phyloP scores from a whole-genome alignment of 2,888 invertebrate genomes.

The Leucoptera coffeella region DNA sequence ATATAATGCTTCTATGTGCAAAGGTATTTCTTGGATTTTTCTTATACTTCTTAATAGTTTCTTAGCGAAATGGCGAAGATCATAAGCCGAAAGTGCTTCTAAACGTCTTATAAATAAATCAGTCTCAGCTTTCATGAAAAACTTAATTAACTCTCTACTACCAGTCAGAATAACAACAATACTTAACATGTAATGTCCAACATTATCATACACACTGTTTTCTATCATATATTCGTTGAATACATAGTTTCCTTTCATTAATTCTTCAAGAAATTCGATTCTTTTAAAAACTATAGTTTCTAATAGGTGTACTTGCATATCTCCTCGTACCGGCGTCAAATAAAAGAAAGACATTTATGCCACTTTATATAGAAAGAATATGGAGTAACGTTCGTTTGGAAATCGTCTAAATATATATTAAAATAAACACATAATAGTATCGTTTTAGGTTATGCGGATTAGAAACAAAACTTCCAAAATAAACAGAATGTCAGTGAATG shows the following conservation, averaged over 20 bases:
- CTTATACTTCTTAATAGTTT: slow-evolving; percentile 20
- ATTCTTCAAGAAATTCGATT: slow-evolving; percentile 36
- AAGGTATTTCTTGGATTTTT: slow-evolving; percentile 8
- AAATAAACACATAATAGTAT: too few species aligned
- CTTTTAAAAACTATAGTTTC: slow-evolving; percentile 46
- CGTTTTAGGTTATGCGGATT: too few species aligned
- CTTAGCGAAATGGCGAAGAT: slow-evolving; percentile 27
- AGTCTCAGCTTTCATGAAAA: slow-evolving; percentile 24
- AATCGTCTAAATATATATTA: too few species aligned
- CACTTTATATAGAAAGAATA: background rate
- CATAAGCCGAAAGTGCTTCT: slow-evolving; percentile 17
- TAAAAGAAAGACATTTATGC: slow-evolving; percentile 49
- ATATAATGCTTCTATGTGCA: slow-evolving; percentile 16
- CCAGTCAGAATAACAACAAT: slow-evolving; percentile 21
- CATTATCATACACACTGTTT: slow-evolving; percentile 51
- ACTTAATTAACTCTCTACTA: slow-evolving; percentile 18
- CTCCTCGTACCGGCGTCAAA: slow-evolving; percentile 47
- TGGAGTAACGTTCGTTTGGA: too few species aligned
- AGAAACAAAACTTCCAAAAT: too few species aligned
- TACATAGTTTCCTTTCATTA: slow-evolving; percentile 16
- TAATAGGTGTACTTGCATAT: slow-evolving; percentile 42
- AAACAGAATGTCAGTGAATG: too few species aligned
- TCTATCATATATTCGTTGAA: slow-evolving; percentile 54
- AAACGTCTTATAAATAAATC: slow-evolving; percentile 22
- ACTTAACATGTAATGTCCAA: slow-evolving; percentile 54